Percentiles rank a stretch among this genome's conserved stretches.
Evolutionary conservation across 2,113 vertebrate species (phyloP).

Genomic region (Tupaia tana): DNA sequence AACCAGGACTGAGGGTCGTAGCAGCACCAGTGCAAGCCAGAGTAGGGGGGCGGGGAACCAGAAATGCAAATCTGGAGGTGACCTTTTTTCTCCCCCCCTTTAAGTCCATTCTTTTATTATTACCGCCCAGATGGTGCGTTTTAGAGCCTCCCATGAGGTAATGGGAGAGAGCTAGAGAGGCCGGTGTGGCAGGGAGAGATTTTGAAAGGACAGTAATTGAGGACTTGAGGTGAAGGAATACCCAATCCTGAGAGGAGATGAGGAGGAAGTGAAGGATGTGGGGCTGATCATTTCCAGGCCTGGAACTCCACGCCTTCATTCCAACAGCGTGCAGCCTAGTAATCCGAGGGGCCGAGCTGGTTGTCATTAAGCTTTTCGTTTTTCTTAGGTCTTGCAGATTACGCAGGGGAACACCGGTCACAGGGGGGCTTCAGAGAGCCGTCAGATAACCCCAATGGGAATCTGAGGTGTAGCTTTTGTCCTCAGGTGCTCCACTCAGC

Average conservation of each 20-base stretch:
- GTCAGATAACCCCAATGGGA: neutral
- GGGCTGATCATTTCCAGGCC: neutral
- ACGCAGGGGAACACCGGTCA: neutral
- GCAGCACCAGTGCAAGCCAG: too few relatives aligned
- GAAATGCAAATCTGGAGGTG: neutral
- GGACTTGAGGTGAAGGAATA: neutral
- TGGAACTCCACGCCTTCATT: neutral
- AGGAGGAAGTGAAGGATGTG: too few relatives aligned
- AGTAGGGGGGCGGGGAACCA: neutral
- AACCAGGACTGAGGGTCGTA: fast-evolving
- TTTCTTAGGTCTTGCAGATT: neutral
- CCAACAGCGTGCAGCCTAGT: too few relatives aligned
- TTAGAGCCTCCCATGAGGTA: neutral
- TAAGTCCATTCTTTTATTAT: neutral
- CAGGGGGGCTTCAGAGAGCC: neutral
- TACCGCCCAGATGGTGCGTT: fast-evolving
- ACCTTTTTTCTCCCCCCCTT: neutral
- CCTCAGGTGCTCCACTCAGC: neutral
- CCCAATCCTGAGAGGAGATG: neutral
- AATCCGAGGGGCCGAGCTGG: neutral
- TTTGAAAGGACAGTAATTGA: neutral
- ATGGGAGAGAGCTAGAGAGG: neutral
- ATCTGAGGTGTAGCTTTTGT: neutral
- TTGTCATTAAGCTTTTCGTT: fast-evolving
- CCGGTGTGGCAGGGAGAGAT: neutral